Evolutionary conservation across 2,888 invertebrate species (phyloP).

Genomic region (Cheilosia impressa): DNA sequence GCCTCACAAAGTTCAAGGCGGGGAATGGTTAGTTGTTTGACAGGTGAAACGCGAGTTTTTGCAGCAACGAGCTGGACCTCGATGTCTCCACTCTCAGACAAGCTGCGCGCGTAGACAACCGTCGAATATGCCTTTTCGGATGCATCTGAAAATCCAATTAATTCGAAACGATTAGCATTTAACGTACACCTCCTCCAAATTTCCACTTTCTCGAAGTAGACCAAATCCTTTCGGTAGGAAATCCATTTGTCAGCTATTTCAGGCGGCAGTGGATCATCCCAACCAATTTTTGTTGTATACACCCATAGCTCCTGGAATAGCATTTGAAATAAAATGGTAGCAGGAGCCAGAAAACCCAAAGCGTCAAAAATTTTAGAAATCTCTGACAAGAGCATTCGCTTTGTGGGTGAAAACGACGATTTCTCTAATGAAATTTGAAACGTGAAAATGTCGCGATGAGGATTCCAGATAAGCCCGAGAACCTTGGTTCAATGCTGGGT

Average conservation of each 20-base stretch:
- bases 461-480: not conserved
- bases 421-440: too few species aligned
- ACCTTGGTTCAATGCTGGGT: not conserved
- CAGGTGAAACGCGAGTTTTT: conserved; percentile 34
- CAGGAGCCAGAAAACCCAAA: not conserved
- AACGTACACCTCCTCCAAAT: not conserved
- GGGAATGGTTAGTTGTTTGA: conserved; percentile 50
- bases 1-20: conserved; percentile 63
- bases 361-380: not conserved
- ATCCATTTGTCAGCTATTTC: not conserved
- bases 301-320: not conserved
- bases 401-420: too few species aligned
- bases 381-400: too few species aligned
- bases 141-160: not conserved
- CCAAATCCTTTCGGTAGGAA: not conserved
- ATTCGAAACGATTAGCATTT: not conserved
- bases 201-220: not conserved
- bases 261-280: too few species aligned
- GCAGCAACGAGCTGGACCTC: conserved; percentile 13
- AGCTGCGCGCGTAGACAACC: not conserved
- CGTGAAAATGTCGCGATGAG: not conserved
- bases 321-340: not conserved
- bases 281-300: too few species aligned
- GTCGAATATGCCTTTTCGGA: conserved; percentile 3
- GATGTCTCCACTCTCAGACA: not conserved